A percentile compares a stretch with the other conserved stretches of the same genome.
These are phyloP conservation scores for Grallaria varia DNA, from an alignment of 2,113 vertebrate genomes.

Conservation along the genomic window DNA sequence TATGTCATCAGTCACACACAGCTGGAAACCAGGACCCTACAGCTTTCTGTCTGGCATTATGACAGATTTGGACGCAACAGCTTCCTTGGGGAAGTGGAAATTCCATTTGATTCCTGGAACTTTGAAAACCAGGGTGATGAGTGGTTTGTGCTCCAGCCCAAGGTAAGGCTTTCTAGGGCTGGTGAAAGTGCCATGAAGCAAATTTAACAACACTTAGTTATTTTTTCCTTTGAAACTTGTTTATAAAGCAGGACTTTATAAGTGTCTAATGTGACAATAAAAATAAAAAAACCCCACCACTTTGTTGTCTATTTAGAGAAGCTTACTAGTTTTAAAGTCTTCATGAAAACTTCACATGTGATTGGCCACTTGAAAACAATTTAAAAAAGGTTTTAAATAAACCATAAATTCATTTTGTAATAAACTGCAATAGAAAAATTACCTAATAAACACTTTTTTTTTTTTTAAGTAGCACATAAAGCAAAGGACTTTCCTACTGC, in stretches of 20 bases:
- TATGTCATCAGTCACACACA: constrained; percentile 96
- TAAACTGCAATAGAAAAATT: background rate
- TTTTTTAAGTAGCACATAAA: background rate
- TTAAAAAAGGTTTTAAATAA: background rate
- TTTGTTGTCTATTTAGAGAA: background rate
- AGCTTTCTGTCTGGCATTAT: constrained; percentile 96
- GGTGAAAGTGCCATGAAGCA: background rate
- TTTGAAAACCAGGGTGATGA: constrained; percentile 88
- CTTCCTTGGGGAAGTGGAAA: constrained; percentile 95
- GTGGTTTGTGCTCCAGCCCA: constrained; percentile 91
- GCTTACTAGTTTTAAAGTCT: background rate
- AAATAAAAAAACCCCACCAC: background rate
- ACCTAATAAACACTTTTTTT: background rate
- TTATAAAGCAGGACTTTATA: background rate
- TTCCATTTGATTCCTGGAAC: constrained; percentile 94
- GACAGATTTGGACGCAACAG: constrained; percentile 93
- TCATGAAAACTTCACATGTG: background rate
- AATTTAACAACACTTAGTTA: background rate
- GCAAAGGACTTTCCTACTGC: background rate
- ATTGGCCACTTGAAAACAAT: background rate
- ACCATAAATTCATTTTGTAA: background rate
- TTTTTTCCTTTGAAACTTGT: background rate
- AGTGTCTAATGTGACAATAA: background rate
- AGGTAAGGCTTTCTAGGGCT: constrained; percentile 74
- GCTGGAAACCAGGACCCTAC: constrained; percentile 91